These are phyloP conservation scores for Lethenteron camtschaticum DNA, from an alignment of 2,113 vertebrate genomes.

Conservation along the genomic window DNA sequence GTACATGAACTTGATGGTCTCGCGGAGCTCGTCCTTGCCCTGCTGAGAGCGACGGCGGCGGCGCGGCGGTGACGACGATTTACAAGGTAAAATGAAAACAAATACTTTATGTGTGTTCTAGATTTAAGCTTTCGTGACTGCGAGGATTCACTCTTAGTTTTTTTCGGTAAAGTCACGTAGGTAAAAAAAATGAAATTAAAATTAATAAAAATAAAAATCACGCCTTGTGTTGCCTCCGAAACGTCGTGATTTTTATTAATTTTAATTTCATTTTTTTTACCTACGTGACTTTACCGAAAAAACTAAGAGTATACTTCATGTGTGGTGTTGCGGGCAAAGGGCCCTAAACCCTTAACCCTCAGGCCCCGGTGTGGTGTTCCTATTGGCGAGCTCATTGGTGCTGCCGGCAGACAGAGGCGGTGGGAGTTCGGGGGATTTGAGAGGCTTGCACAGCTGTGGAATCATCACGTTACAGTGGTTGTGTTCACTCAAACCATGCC, in stretches of 20 bases:
- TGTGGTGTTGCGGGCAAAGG: too few species aligned
- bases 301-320: too few species aligned
- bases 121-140: background rate
- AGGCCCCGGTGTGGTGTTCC: too few species aligned
- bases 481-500: background rate
- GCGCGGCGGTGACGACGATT: background rate
- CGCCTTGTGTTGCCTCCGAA: too few species aligned
- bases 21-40: constrained; percentile 72
- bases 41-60: background rate
- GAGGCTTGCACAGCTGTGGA: background rate
- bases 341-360: too few species aligned
- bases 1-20: constrained; percentile 99
- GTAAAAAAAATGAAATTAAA: background rate
- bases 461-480: background rate
- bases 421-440: background rate
- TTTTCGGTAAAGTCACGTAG: background rate
- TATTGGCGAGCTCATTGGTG: too few species aligned
- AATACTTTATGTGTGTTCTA: background rate
- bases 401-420: too few species aligned
- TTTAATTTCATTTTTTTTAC: too few species aligned
- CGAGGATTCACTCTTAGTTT: background rate
- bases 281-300: too few species aligned
- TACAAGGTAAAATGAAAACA: background rate
- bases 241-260: too few species aligned
- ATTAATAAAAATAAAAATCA: background rate